Base-by-base conservation (phyloP, 2,888 invertebrate genomes). In the Andrena marginata region DNA sequence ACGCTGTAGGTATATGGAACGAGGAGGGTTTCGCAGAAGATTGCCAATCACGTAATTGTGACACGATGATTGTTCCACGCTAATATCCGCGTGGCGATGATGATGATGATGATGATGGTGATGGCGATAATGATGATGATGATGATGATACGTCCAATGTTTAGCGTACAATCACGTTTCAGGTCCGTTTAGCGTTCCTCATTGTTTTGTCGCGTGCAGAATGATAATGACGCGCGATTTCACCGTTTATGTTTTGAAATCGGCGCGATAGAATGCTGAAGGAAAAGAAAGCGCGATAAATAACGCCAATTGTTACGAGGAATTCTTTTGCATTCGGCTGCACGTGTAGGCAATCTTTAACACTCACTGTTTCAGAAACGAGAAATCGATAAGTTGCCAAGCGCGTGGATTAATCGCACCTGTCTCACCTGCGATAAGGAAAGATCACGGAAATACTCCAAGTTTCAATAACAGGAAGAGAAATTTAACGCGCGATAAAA, bases 11-110 rank as follows among this genome's bases (percentile, higher is more conserved):
- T 35, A 64, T 33, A 29, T 4, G 59, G 76, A 54, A 75, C 54
- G 10, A 62, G 73, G 65, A 77, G 33, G 67, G 75, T 26, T 73
- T 79, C 77, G 73, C 16, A 60, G 75, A 87, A 77, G 63, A 80
- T 73, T 75, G 62, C 62, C 71, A 80, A 85, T 80, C 78, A 42
- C 79, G 83, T 82, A 84, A 87, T 78, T 80, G 79, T 76, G 79
- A 71, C 62, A 69, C 64, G 75, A 77, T 65, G 64, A 87, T 82
- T 60, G 72, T 60, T 79, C 60, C 70, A 31, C 10, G 76, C 16
- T 65, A 72, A 80, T 72, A 87, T 82, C 75, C 77, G 80, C 76
- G 49, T 65, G 63, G n/a, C 26, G 68, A 26, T 59, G 56, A 80
- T 35, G 78, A 42, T 59, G 42, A 20, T 33, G 79, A 75, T 60